These are phyloP conservation scores for roundworm (Caenorhabditis elegans) DNA, from an alignment of 1,140 invertebrate genomes.

Conservation along the genomic window DNA sequence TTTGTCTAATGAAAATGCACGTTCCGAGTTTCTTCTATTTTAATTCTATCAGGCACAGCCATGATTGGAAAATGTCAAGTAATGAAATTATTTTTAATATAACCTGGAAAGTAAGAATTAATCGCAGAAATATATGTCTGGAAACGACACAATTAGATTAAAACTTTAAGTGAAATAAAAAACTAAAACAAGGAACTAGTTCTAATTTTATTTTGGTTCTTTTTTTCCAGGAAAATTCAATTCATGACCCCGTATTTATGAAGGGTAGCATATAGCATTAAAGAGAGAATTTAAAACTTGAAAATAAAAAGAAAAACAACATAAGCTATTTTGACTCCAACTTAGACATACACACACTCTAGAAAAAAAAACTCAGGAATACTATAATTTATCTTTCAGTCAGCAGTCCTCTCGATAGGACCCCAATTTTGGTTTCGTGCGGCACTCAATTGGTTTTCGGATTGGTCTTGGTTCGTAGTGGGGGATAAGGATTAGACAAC, in stretches of 20 bases:
- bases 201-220: background rate
- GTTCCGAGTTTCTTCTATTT: background rate
- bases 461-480: background rate
- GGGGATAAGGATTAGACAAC: conserved; percentile 6
- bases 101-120: background rate
- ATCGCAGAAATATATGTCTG: no score
- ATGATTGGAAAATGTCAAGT: background rate
- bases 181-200: background rate
- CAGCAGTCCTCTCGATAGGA: background rate
- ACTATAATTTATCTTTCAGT: conserved; percentile 22
- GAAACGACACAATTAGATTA: no score
- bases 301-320: background rate
- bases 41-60: no score
- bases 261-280: background rate
- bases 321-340: no score
- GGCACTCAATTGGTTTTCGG: background rate
- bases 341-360: background rate
- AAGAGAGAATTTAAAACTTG: background rate
- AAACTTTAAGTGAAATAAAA: no score
- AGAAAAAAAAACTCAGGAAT: background rate
- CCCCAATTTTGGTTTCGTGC: background rate
- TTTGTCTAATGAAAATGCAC: background rate
- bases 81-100: background rate
- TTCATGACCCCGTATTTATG: no score
- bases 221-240: no score